Conservation (phyloP, 2,113 vertebrate genomes). For the Xenopus borealis region DNA sequence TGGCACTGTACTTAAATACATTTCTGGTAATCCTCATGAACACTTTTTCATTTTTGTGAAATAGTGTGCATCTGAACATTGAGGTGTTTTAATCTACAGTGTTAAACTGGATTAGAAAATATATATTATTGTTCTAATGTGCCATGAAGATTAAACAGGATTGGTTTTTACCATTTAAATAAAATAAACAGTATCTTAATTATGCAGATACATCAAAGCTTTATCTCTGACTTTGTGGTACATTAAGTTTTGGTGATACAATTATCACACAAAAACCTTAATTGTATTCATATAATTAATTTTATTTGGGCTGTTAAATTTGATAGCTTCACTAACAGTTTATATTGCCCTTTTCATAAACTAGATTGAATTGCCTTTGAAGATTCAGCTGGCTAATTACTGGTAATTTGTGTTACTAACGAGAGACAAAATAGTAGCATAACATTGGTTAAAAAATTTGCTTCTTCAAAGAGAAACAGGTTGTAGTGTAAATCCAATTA, state of each 20-base stretch:
- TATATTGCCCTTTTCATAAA: slow-evolving; percentile 75
- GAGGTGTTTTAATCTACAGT: too few species aligned
- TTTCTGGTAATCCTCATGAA: too few species aligned
- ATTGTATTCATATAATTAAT: slow-evolving; percentile 73
- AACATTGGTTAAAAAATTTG: slow-evolving; percentile 77
- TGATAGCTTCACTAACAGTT: slow-evolving; percentile 75
- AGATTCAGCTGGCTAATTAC: slow-evolving; percentile 79
- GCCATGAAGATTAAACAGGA: too few species aligned
- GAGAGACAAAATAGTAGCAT: slow-evolving; percentile 73
- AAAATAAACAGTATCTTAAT: background rate
- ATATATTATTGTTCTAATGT: too few species aligned
- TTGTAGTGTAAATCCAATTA: slow-evolving; percentile 53
- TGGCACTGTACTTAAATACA: too few species aligned
- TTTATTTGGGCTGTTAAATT: slow-evolving; percentile 76
- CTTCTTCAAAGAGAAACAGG: slow-evolving; percentile 63
- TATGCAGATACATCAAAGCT: background rate
- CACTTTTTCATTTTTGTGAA: too few species aligned
- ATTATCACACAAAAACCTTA: slow-evolving; percentile 70
- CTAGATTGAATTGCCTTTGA: slow-evolving; percentile 77
- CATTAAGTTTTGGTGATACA: slow-evolving; percentile 60
- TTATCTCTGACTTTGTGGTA: slow-evolving; percentile 17
- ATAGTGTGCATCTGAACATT: too few species aligned
- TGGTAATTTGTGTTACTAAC: slow-evolving; percentile 80
- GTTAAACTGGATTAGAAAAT: too few species aligned
- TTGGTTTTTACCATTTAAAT: background rate